phyloP scores from a whole-genome alignment of 2,888 invertebrate genomes.

The Cremastinae sp. region DNA sequence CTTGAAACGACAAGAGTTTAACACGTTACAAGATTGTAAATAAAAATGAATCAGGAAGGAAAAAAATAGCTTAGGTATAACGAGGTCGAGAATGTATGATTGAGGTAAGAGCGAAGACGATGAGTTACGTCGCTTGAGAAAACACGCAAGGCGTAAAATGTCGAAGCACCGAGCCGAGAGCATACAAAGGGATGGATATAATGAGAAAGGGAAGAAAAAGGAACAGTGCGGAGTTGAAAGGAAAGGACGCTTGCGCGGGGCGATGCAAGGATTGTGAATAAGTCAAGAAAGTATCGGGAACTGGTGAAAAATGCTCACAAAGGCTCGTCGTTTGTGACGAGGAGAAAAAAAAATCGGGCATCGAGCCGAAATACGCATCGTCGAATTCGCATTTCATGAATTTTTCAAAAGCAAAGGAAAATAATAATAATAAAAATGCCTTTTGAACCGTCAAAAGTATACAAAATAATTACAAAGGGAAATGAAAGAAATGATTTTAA shows the following conservation, averaged over 20 bases:
- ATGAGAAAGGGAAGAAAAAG: not conserved
- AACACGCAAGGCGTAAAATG: conserved; percentile 15
- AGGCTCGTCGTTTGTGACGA: not conserved
- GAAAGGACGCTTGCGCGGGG: not conserved
- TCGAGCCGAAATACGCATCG: not conserved
- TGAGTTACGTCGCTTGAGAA: conserved; percentile 26
- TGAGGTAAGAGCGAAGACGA: too few species aligned
- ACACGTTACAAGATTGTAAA: too few species aligned
- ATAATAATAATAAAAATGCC: not conserved
- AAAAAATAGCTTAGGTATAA: too few species aligned
- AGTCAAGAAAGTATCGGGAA: not conserved
- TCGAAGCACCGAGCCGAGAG: conserved; percentile 8
- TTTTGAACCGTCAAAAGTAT: too few species aligned
- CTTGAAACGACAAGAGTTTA: too few species aligned
- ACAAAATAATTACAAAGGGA: too few species aligned
- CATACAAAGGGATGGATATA: not conserved
- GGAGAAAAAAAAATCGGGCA: not conserved
- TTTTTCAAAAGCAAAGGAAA: not conserved
- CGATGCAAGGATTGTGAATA: not conserved
- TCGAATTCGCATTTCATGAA: not conserved
- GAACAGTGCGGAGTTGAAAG: not conserved
- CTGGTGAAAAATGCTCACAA: conserved; percentile 8
- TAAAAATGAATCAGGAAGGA: too few species aligned
- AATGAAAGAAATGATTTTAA: too few species aligned
- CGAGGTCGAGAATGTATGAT: too few species aligned